A percentile compares a stretch with the other conserved stretches of the same genome.
Conservation (phyloP, 2,113 vertebrate species). For the Indicator indicator region DNA sequence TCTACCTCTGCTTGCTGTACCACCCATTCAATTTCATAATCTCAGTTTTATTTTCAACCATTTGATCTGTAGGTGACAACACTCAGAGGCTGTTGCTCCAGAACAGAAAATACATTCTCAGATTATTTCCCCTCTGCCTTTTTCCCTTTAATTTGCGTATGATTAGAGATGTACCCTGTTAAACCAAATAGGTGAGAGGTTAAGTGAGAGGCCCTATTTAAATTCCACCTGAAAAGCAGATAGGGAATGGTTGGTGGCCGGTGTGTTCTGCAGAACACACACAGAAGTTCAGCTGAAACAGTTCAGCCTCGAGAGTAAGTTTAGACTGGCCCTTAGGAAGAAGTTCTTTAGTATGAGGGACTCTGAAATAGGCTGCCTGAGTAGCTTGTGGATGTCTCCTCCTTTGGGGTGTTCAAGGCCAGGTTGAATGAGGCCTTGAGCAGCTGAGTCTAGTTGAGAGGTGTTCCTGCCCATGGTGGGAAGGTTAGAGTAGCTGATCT, state of each 20-base stretch:
- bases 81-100: not conserved
- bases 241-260: accelerated
- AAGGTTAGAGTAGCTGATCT: too few relatives aligned
- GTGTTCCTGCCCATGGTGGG: too few relatives aligned
- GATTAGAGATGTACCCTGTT: not conserved
- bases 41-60: not conserved
- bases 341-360: too few relatives aligned
- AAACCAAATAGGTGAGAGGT: not conserved
- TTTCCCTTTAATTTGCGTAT: not conserved
- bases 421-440: too few relatives aligned
- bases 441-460: too few relatives aligned
- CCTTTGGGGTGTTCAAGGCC: too few relatives aligned
- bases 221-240: accelerated
- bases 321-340: too few relatives aligned
- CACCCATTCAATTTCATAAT: not conserved
- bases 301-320: not conserved
- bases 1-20: not conserved
- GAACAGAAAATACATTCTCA: not conserved
- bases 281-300: not conserved
- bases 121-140: accelerated
- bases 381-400: too few relatives aligned
- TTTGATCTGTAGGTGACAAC: not conserved
- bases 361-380: too few relatives aligned
- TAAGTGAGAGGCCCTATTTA: not conserved
- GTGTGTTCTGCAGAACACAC: not conserved